phyloP scores from a whole-genome alignment of 2,797 vertebrate species.

The Psittacula echo region DNA sequence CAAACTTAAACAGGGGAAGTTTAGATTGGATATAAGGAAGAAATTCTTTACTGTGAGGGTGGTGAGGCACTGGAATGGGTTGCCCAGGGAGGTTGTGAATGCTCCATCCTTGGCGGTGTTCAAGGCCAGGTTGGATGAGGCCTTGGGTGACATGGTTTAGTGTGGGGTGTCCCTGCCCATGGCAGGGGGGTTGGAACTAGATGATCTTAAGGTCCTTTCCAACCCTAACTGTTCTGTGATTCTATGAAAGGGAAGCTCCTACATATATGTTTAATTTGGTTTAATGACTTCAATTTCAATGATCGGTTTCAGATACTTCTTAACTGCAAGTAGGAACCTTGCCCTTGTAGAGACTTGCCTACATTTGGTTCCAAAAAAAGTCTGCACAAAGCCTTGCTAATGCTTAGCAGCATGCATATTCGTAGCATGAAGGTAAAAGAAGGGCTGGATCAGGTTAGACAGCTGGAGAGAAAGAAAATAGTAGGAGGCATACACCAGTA shows the following conservation, averaged over 20 bases:
- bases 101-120: too few relatives aligned
- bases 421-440: background rate
- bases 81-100: too few relatives aligned
- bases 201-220: too few relatives aligned
- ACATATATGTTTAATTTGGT: background rate
- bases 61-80: too few relatives aligned
- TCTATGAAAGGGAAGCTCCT: background rate
- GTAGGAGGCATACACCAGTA: background rate
- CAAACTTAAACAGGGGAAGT: too few relatives aligned
- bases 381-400: background rate
- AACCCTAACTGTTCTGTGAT: too few relatives aligned
- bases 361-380: background rate
- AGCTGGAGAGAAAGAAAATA: background rate
- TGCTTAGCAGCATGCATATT: background rate
- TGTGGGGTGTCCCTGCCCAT: too few relatives aligned
- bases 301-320: background rate
- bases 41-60: too few relatives aligned
- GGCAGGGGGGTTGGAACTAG: too few relatives aligned
- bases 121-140: too few relatives aligned
- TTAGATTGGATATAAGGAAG: too few relatives aligned
- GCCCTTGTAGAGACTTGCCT: background rate
- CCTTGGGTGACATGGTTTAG: too few relatives aligned
- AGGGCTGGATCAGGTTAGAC: background rate
- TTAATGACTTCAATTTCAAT: background rate
- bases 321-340: background rate